Percentiles rank a stretch among this genome's conserved stretches.
Evolutionary conservation across 2,797 vertebrate genomes (phyloP).

Genomic region (Labroides dimidiatus): DNA sequence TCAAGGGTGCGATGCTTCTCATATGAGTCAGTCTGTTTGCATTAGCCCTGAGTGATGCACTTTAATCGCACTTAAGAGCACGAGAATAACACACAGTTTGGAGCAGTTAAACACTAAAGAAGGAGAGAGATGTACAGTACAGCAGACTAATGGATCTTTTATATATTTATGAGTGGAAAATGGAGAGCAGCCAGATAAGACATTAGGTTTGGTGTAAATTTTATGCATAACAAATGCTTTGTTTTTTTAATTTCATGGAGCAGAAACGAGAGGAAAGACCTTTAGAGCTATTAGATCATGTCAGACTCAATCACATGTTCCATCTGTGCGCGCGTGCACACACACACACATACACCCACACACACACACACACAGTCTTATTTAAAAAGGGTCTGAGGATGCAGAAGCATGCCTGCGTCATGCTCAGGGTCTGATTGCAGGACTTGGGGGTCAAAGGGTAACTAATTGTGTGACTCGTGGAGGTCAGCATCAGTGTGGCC

Average conservation of each 20-base stretch:
- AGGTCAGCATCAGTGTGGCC: constrained; percentile 73
- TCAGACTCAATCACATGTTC: constrained; percentile 30
- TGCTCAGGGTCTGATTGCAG: constrained; percentile 68
- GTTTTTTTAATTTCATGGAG: constrained; percentile 49
- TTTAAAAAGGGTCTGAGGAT: constrained; percentile 70
- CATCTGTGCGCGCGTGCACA: constrained; percentile 29
- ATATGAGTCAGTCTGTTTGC: constrained; percentile 56
- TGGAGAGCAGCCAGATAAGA: constrained; percentile 37
- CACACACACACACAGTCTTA: constrained; percentile 20
- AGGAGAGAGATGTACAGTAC: constrained; percentile 23
- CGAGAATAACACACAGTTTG: constrained; percentile 39
- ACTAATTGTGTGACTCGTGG: constrained; percentile 78
- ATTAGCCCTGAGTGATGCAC: constrained; percentile 53
- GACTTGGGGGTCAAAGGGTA: constrained; percentile 79
- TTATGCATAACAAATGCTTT: background rate
- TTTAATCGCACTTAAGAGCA: constrained; percentile 58
- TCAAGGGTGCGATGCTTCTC: constrained; percentile 51
- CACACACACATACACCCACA: constrained; percentile 25
- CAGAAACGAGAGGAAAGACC: constrained; percentile 15
- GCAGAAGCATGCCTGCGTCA: constrained; percentile 72
- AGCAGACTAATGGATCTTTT: constrained; percentile 51
- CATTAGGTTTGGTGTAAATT: constrained; percentile 22
- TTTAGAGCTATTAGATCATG: constrained; percentile 32
- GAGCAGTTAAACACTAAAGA: constrained; percentile 51
- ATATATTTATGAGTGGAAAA: constrained; percentile 55